These are phyloP conservation scores for Orthosia gothica DNA, from an alignment of 2,888 invertebrate genomes.

Conservation along the genomic window DNA sequence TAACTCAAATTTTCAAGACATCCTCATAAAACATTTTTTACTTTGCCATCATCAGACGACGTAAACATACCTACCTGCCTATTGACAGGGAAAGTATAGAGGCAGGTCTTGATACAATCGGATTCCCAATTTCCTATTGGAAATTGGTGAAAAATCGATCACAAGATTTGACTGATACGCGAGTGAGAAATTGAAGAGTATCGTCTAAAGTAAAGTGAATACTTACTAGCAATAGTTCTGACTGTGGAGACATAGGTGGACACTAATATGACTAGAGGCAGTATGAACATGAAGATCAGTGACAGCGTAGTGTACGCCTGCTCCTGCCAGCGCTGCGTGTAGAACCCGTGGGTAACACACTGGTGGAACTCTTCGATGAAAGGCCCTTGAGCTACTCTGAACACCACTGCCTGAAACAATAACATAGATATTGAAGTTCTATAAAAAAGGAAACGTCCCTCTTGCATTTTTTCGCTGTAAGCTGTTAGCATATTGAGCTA, in stretches of 20 bases:
- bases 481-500: no score
- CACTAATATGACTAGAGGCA: conserved; percentile 94
- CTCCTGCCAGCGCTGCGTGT: conserved; percentile 95
- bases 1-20: no score
- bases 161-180: neutral
- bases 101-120: neutral
- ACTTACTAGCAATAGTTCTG: conserved; percentile 95
- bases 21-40: no score
- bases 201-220: conserved; percentile 11
- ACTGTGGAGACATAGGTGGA: conserved; percentile 95
- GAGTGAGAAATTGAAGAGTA: neutral
- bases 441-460: no score
- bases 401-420: conserved; percentile 93
- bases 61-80: no score
- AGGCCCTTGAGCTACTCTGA: conserved; percentile 94
- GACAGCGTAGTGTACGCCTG: conserved; percentile 95
- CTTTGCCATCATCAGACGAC: no score
- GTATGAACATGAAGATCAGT: conserved; percentile 94
- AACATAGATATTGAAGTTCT: neutral
- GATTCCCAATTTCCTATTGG: neutral
- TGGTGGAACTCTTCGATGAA: conserved; percentile 96
- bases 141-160: neutral
- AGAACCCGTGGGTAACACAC: conserved; percentile 96
- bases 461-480: no score
- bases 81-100: neutral